These are phyloP conservation scores for Papilio protenor DNA, from an alignment of 2,888 invertebrate genomes.

Conservation along the genomic window DNA sequence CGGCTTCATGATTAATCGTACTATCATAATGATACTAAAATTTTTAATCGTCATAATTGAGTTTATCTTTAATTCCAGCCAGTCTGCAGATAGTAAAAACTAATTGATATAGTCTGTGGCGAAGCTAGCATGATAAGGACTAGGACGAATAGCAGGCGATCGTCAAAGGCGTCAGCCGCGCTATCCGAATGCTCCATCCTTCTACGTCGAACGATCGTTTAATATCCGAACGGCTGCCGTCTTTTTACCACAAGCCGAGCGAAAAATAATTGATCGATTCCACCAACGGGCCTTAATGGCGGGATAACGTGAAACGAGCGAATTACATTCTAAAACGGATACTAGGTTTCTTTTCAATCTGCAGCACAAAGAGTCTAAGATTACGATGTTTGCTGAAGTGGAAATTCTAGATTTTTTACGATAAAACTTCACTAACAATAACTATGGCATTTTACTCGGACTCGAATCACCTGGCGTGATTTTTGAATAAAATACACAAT, in stretches of 20 bases:
- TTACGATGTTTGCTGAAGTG: conserved; percentile 50
- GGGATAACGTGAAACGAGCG: conserved; percentile 68
- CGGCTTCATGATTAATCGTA: background rate
- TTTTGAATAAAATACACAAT: background rate
- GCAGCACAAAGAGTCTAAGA: conserved; percentile 58
- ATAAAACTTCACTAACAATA: background rate
- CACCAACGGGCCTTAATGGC: conserved; percentile 67
- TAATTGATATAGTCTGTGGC: conserved; percentile 31
- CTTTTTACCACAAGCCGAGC: conserved; percentile 73
- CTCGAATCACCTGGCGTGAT: background rate
- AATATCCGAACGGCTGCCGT: conserved; percentile 75
- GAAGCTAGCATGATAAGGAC: conserved; percentile 66
- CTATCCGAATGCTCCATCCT: conserved; percentile 52
- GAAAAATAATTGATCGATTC: conserved; percentile 82
- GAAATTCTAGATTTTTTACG: background rate
- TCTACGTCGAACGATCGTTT: conserved; percentile 66
- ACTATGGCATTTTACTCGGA: background rate
- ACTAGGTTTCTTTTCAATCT: conserved; percentile 54
- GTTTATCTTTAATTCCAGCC: conserved; percentile 9
- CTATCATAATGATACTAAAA: conserved; percentile 11
- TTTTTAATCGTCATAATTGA: conserved; percentile 20
- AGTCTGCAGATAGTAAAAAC: conserved; percentile 22
- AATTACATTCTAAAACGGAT: conserved; percentile 48
- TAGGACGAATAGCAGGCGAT: conserved; percentile 60
- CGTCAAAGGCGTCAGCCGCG: conserved; percentile 45